phyloP scores from a whole-genome alignment of 2,797 vertebrate species.

The Otus scops region DNA sequence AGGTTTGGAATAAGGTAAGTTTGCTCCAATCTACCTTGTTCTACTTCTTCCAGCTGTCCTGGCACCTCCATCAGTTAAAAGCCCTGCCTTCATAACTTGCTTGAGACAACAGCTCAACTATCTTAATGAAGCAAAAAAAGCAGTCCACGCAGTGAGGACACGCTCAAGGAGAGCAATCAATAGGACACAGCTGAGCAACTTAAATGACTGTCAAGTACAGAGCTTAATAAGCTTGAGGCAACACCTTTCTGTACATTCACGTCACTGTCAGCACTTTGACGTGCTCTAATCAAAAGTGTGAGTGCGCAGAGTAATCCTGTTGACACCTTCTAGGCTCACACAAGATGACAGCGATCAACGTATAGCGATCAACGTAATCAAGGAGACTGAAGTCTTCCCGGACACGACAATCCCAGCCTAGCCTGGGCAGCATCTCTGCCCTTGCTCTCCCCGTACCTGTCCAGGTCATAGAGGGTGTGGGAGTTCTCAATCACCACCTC shows the following conservation, averaged over 20 bases:
- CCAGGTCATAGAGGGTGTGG: constrained; percentile 93
- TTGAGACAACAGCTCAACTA: not conserved
- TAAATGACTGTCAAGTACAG: not conserved
- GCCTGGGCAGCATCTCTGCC: not conserved
- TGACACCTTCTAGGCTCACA: not conserved
- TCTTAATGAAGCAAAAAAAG: not conserved
- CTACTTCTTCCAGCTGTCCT: constrained; percentile 30
- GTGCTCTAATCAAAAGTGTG: not conserved
- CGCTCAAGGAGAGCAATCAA: not conserved
- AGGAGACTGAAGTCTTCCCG: not conserved
- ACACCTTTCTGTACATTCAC: not conserved
- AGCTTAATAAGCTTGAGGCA: constrained; percentile 31
- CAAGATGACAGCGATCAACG: not conserved
- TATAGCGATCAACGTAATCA: fast-evolving
- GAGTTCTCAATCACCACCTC: constrained; percentile 90
- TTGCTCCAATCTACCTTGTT: constrained; percentile 16
- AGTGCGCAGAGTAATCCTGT: not conserved
- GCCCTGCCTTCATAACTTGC: not conserved
- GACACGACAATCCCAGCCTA: not conserved
- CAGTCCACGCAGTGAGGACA: not conserved
- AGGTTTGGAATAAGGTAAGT: not conserved
- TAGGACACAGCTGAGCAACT: not conserved
- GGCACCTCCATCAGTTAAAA: constrained; percentile 8
- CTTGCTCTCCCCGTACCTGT: constrained; percentile 78
- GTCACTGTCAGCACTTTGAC: constrained; percentile 9